A percentile compares a stretch with the other conserved stretches of the same genome.
These are phyloP conservation scores for Columbina picui DNA, from an alignment of 2,113 vertebrate species.

Conservation along the genomic window DNA sequence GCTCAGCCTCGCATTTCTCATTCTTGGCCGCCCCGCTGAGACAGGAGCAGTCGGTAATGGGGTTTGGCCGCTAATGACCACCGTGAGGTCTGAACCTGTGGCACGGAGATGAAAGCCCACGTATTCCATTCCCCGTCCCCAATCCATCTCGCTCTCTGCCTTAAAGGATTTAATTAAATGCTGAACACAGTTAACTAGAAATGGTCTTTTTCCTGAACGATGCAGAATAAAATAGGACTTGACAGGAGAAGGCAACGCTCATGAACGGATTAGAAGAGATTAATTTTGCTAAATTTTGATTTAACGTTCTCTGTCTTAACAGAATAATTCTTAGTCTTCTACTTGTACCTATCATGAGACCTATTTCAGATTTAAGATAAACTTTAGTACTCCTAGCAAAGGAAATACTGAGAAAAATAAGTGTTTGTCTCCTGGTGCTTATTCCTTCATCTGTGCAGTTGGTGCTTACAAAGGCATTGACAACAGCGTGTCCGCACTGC, in stretches of 20 bases:
- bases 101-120: not conserved
- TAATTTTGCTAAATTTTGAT: not conserved
- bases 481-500: not conserved
- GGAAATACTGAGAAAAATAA: not conserved
- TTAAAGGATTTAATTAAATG: not conserved
- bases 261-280: not conserved
- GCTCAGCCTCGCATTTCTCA: not conserved
- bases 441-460: not conserved
- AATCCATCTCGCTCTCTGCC: not conserved
- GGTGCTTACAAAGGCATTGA: not conserved
- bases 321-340: not conserved
- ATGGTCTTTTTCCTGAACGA: not conserved
- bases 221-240: not conserved
- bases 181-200: not conserved
- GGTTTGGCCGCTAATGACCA: not conserved
- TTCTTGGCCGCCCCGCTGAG: not conserved
- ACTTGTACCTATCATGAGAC: not conserved
- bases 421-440: not conserved
- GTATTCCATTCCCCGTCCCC: not conserved
- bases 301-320: not conserved
- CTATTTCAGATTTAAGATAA: not conserved
- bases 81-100: slow-evolving; percentile 22
- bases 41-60: not conserved
- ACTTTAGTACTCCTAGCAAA: not conserved
- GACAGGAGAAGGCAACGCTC: not conserved